These are phyloP conservation scores for Limnodromus scolopaceus DNA, from an alignment of 2,797 vertebrate species.

Conservation along the genomic window DNA sequence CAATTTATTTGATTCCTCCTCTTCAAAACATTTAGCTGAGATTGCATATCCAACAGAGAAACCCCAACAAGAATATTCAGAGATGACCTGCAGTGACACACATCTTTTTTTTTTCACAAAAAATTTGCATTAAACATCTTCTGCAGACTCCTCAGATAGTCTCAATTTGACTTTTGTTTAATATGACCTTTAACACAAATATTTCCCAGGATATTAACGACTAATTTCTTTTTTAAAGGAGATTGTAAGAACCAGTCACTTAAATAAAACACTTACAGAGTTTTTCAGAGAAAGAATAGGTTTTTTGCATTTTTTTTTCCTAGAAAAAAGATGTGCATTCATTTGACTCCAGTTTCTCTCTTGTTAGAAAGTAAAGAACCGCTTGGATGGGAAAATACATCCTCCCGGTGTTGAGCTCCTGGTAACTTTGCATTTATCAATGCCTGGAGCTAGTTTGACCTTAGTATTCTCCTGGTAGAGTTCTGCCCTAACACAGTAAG, in stretches of 20 bases:
- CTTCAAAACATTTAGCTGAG: constrained; percentile 83
- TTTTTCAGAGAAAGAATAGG: background rate
- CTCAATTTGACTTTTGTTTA: constrained; percentile 69
- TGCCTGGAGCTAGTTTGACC: constrained; percentile 39
- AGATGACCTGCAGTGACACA: constrained; percentile 70
- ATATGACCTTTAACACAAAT: constrained; percentile 66
- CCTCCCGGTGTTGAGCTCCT: background rate
- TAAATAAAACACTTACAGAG: constrained; percentile 22
- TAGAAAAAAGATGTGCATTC: background rate
- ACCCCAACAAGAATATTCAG: constrained; percentile 74
- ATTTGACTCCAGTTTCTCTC: constrained; percentile 56
- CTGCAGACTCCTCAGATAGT: constrained; percentile 48
- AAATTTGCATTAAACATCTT: constrained; percentile 74
- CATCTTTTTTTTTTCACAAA: constrained; percentile 29
- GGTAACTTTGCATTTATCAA: constrained; percentile 56
- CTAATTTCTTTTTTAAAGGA: constrained; percentile 56
- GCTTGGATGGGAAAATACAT: constrained; percentile 45
- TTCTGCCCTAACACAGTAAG: background rate
- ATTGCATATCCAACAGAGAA: constrained; percentile 79
- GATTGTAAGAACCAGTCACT: constrained; percentile 14
- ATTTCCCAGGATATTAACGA: constrained; percentile 51
- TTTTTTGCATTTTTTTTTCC: background rate
- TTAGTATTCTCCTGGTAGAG: background rate
- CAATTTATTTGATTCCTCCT: constrained; percentile 83
- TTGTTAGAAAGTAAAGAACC: constrained; percentile 14